These are phyloP conservation scores for Atrina japonica DNA, from an alignment of 2,888 invertebrate species.

Conservation along the genomic window DNA sequence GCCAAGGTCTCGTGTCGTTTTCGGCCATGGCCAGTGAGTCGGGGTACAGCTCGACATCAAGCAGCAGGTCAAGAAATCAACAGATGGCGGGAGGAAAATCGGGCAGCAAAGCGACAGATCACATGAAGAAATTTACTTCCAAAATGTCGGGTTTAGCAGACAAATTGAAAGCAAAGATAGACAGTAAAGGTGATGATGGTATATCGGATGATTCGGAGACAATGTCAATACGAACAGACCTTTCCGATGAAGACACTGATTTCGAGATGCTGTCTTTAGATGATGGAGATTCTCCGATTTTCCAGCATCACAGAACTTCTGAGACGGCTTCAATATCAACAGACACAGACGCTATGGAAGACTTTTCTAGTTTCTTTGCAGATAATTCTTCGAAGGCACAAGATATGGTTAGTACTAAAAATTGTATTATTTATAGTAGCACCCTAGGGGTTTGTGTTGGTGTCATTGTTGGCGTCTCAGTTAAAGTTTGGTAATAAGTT, in stretches of 20 bases:
- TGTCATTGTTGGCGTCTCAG: too few relatives aligned
- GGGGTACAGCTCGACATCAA: slow-evolving; percentile 42
- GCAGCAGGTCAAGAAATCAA: background rate
- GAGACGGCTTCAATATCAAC: slow-evolving; percentile 60
- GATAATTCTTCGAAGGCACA: slow-evolving; percentile 71
- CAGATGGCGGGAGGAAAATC: slow-evolving; percentile 46
- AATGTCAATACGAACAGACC: slow-evolving; percentile 89
- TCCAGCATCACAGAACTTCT: slow-evolving; percentile 79
- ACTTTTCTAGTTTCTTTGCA: slow-evolving; percentile 68
- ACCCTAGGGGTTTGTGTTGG: too few relatives aligned
- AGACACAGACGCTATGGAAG: slow-evolving; percentile 63
- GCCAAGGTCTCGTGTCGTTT: too few relatives aligned
- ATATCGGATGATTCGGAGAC: slow-evolving; percentile 86
- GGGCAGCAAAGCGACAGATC: slow-evolving; percentile 35
- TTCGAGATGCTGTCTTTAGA: slow-evolving; percentile 86
- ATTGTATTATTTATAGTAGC: too few relatives aligned
- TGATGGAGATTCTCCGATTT: slow-evolving; percentile 83
- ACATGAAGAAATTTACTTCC: slow-evolving; percentile 89
- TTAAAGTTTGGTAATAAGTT: too few relatives aligned
- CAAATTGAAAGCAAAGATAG: slow-evolving; percentile 71
- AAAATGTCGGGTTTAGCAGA: slow-evolving; percentile 90
- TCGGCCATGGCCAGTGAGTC: slow-evolving; percentile 60
- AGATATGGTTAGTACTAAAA: too few relatives aligned
- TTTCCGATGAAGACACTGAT: slow-evolving; percentile 93
- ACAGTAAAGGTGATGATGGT: slow-evolving; percentile 60